Evolutionary conservation across 2,113 vertebrate species (phyloP), one percentile per base, ranked within the genome.

Genomic region (Notothenia coriiceps): DNA sequence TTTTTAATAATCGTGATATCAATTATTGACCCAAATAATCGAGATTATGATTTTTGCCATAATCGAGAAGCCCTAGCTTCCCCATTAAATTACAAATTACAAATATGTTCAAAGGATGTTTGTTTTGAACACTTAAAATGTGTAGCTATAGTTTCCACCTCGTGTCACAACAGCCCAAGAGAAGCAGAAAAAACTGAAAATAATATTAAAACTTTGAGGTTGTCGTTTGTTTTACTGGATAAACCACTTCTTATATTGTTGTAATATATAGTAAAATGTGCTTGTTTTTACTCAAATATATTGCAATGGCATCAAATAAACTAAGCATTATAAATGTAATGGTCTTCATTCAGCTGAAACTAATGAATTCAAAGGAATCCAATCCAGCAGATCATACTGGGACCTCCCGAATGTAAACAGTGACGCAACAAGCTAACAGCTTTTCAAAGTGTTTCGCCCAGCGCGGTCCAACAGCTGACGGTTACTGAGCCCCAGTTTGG

Each of bases 401-500:
- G 79, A 74, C 62, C 10, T 79, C 70, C 66, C 54, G n/a, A 77
- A 70, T 22, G 29, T 52, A 65, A 54, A 60, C 46, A 10, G 3
- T 62, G 77, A 74, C n/a, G 67, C 71, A 77, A 82, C 77, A 18
- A 63, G 62, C 50, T 17, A 4, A 61, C 14, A 67, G 77, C 69
- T 79, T 81, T 73, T 61, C 54, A 59, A 72, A 80, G 61, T 63
- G 61, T n/a, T 44, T 33, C 22, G 6, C 29, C 43, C 22, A 6
- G 22, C 43, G 29, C 56, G 33, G 0, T 47, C 63, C 69, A 70
- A 29, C 69, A 78, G 70, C 70, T 63, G 78, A 84, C 68, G 15
- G 49, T 63, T 13, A 77, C 65, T 22, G 74, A 84, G 82, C 18
- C 59, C 64, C 14, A 12, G 52, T 85, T 85, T 77, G 82, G 68